Base-by-base conservation (phyloP, 2,888 invertebrate species). In the Nezara viridula region DNA sequence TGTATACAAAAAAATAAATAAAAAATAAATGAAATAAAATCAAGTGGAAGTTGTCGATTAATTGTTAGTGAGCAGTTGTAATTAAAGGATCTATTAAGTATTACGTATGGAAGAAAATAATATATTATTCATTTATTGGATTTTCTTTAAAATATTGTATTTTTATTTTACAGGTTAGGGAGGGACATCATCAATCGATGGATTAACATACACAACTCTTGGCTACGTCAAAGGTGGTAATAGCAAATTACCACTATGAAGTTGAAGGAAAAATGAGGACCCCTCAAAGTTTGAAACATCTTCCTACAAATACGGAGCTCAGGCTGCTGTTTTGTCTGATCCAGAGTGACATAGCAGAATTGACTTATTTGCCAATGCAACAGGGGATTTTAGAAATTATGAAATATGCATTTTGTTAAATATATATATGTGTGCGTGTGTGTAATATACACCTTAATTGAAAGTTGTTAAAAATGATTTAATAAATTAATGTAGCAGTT, bases 181-280 rank as follows among this genome's bases (percentile, higher is more conserved):
- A 92, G 66, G 66, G 6, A 73, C 32, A 32, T 73, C 66, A 37
- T 7, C 37, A 19, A 2, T 93, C 86, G 96, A 96, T 91, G 92
- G 93, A 0, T 93, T 94, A 0, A 95, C 96, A 19, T 98, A 96
- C 92, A 97, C 98, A 0, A 96, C 96, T 0, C 93, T 98, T 4
- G 94, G 96, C 0, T 98, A 98, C 92, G 95, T 95, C 32, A 96
- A 96, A 0, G 97, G 97, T 0, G 96, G 96, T 0, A 94, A 95
- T n/a, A 0, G 94, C 94, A 55, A 95, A 96, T 90, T 95, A 95
- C 91, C 88, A 89, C 47, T 92, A 87, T 47, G 49, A 60, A 66
- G 44, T 40, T 52, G 81, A 40, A 44, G 90, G 90, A 92, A 91
- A 77, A 5, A 93, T 94, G 92, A 92, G 24, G 95, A 96, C 92